phyloP scores from a whole-genome alignment of 64 coral and sea anemone genomes.

The Trachythela sp. region DNA sequence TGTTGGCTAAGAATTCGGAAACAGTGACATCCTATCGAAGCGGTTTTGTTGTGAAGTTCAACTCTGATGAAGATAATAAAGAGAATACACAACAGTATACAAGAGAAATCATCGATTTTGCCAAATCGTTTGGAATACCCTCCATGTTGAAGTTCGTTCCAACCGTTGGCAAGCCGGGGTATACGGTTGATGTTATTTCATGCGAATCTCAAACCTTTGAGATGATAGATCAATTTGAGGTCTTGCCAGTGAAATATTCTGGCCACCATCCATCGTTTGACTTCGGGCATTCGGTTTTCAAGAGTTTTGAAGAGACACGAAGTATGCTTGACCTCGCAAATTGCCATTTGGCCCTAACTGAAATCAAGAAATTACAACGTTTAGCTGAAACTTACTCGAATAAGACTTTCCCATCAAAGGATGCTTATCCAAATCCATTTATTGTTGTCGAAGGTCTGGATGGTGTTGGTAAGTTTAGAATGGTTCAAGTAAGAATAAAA shows the following conservation, averaged over 20 bases:
- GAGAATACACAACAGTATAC: neutral
- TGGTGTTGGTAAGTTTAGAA: neutral
- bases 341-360: neutral
- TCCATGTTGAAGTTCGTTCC: neutral
- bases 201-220: neutral
- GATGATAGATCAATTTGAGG: neutral
- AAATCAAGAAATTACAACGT: neutral
- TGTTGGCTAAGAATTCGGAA: neutral
- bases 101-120: neutral
- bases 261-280: constrained; percentile 9
- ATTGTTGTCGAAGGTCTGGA: constrained; percentile 23
- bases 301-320: neutral
- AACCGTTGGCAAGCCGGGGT: neutral
- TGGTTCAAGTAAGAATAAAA: neutral
- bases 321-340: neutral
- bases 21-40: neutral
- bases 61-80: neutral
- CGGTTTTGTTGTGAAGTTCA: neutral
- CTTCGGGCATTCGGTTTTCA: neutral
- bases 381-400: neutral
- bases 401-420: neutral
- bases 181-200: neutral
- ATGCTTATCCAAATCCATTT: constrained; percentile 5
- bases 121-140: neutral
- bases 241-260: neutral